Conservation (phyloP, 1,140 invertebrate species). For the Leptinotarsa texana region DNA sequence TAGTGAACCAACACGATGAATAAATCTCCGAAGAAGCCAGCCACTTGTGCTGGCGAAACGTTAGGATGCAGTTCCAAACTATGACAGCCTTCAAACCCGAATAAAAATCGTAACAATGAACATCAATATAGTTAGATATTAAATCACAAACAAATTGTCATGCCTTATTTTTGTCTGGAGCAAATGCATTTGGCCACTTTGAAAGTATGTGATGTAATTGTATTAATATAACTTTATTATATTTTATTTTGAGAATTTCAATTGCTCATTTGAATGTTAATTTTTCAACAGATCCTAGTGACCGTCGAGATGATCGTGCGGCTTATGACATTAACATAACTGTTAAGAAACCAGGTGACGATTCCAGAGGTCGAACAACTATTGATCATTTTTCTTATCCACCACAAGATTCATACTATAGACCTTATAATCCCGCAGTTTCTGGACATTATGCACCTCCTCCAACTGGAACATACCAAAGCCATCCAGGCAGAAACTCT, state of each 20-base stretch:
- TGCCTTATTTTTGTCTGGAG: too few relatives aligned
- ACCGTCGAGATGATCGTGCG: not conserved
- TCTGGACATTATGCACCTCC: not conserved
- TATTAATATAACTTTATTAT: too few relatives aligned
- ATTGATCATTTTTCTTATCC: not conserved
- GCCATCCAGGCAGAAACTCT: not conserved
- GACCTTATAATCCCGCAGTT: not conserved
- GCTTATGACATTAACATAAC: constrained; percentile 10
- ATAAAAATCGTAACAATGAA: too few relatives aligned
- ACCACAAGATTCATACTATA: not conserved
- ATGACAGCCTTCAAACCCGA: too few relatives aligned
- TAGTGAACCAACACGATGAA: too few relatives aligned
- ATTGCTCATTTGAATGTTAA: not conserved
- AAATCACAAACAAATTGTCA: too few relatives aligned
- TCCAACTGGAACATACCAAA: not conserved
- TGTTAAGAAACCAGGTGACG: not conserved
- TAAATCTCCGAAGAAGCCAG: too few relatives aligned
- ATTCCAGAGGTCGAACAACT: not conserved
- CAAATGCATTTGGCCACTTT: too few relatives aligned
- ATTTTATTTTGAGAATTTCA: not conserved
- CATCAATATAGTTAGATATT: too few relatives aligned
- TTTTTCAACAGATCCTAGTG: not conserved
- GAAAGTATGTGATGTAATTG: too few relatives aligned
- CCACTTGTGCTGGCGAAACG: too few relatives aligned
- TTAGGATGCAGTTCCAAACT: too few relatives aligned